Base-by-base conservation (phyloP, 1,140 invertebrate species). In the Stratiolaelaps scimitus region DNA sequence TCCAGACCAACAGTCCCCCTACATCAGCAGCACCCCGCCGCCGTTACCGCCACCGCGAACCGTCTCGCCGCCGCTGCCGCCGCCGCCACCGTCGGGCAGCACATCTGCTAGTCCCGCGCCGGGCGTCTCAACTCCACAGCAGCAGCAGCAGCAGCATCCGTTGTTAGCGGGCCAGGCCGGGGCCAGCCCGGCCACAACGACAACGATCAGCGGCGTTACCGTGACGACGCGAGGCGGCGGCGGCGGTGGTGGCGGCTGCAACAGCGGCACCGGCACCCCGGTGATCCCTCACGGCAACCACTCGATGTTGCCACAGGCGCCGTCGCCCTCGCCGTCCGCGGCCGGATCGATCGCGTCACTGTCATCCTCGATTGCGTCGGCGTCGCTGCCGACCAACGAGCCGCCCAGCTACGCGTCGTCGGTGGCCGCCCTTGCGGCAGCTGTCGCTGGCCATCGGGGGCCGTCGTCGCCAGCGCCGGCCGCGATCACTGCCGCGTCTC, bases 371-470 rank as follows among this genome's bases (percentile, higher is more conserved):
- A 48, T 64, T 13, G 20, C 65, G 23, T 40, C 30, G 5, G 43
- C 30, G 20, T 47, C 26, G 15, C 81, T 88, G 10, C 88, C 85
- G 7, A 89, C 87, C 20, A 88, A 87, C 7, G 89, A 92, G 73
- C 89, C 89, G 0, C 89, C 89, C 0, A 91, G 88, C 73, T 92
- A 92, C 73, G 87, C 88, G 0, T 89, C 85, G 67, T 89, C 87
- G 5, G 90, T 92, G 84, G 88, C 91, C 75, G 88, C 85, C 7
- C 78, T 88, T 45, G 85, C 86, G n/a, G 73, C 69, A n/a, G 83
- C 71, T 75, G 81, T 47, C 83, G 78, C 13, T 81, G 82, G 43
- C 65, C 68, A 0, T 79, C 79, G 2, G 48, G 47, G n/a, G 64
- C 66, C 30, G 66, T 76, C 78, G 2, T 76, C 80, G 7, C 53